These are phyloP conservation scores for Melanerpes aurifrons DNA, from an alignment of 2,113 vertebrate genomes.

Conservation along the genomic window DNA sequence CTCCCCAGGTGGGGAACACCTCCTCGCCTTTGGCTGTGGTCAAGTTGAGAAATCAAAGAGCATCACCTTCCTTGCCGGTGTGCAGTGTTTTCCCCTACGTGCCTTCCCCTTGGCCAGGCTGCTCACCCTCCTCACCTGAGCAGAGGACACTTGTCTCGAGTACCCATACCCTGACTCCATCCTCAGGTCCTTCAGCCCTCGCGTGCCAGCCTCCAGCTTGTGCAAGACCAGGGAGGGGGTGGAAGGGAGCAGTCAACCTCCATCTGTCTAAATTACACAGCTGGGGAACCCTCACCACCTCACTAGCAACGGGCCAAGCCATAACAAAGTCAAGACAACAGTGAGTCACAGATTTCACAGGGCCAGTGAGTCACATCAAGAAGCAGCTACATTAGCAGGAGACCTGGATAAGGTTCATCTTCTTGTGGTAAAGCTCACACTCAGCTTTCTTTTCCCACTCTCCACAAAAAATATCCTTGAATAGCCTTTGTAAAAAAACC, in stretches of 20 bases:
- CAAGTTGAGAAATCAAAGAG: neutral
- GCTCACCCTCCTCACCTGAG: neutral
- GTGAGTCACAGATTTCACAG: constrained; percentile 53
- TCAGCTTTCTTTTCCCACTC: neutral
- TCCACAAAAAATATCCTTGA: neutral
- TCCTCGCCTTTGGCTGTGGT: neutral
- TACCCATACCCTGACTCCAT: neutral
- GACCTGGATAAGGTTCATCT: neutral
- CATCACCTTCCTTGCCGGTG: neutral
- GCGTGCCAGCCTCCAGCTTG: neutral
- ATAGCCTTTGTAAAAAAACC: neutral
- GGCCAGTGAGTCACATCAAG: constrained; percentile 37
- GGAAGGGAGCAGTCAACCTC: neutral
- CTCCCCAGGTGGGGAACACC: neutral
- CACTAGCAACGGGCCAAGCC: neutral
- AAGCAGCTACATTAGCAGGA: neutral
- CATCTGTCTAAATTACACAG: neutral
- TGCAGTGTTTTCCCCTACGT: neutral
- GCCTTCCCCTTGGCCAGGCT: neutral
- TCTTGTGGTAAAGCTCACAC: neutral
- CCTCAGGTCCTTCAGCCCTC: neutral
- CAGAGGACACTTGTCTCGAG: neutral
- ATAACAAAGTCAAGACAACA: constrained; percentile 35
- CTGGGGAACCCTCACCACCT: neutral
- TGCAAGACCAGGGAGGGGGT: neutral